phyloP scores from a whole-genome alignment of 2,113 vertebrate species.

The Mungos mungo region DNA sequence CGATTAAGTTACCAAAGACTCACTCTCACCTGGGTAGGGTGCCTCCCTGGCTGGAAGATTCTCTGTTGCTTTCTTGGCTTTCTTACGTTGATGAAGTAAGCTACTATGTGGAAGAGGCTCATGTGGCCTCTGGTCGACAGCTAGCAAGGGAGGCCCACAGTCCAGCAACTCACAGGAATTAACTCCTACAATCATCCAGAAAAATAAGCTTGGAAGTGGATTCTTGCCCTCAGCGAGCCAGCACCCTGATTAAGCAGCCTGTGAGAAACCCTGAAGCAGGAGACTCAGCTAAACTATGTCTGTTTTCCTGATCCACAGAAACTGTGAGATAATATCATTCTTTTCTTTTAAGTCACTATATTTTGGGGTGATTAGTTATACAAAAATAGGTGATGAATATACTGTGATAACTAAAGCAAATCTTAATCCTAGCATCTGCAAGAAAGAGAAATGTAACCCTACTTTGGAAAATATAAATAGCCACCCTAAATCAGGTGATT shows the following conservation, averaged over 20 bases:
- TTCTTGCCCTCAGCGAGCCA: background rate
- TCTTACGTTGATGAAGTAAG: background rate
- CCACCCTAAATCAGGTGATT: background rate
- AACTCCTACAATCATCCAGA: background rate
- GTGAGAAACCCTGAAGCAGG: background rate
- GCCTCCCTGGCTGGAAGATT: background rate
- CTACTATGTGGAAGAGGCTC: background rate
- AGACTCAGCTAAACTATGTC: background rate
- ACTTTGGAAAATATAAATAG: slow-evolving; percentile 20
- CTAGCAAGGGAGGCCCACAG: background rate
- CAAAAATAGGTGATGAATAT: background rate
- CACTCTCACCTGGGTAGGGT: background rate
- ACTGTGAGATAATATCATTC: background rate
- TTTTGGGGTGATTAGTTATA: background rate
- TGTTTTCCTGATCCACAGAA: background rate
- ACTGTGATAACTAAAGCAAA: slow-evolving; percentile 48
- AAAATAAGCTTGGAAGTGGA: background rate
- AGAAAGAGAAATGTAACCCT: slow-evolving; percentile 64
- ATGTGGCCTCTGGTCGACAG: background rate
- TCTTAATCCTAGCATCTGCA: slow-evolving; percentile 30
- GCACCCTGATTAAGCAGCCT: background rate
- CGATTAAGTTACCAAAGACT: background rate
- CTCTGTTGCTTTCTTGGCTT: background rate
- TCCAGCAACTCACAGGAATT: background rate
- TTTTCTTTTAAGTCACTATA: background rate